Evolutionary conservation across 1,140 invertebrate genomes (phyloP), one percentile per base, ranked within the genome.

Genomic region (Polypedilum pembai): DNA sequence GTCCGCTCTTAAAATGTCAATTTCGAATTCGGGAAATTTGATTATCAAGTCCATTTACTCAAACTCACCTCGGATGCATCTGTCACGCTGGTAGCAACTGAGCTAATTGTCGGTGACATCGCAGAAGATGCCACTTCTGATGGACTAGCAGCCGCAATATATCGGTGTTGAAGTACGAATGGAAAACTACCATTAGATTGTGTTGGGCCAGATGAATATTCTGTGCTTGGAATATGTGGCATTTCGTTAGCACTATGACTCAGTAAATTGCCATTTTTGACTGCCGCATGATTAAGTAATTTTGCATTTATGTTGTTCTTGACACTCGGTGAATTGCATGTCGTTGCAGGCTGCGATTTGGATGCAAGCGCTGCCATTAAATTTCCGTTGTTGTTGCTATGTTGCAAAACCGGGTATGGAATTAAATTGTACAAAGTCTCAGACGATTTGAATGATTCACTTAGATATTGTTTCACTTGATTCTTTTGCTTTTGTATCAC

Each of bases 401-500:
- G 65, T 20, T 69, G 65, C 1, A 76, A 41, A n/a, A 73, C 12
- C n/a, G 73, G 24, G 18, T 17, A 21, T 73, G 18, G 33, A 18
- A 73, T 73, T 12, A 73, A 40, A 15, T 73, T 8, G 73, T 78
- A 75, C 75, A 80, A 77, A 17, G 79, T 75, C 0, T 76, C 73
- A 4, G 78, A 83, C 63, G 86, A 85, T 77, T 88, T 88, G 78
- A 90, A 89, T 20, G 90, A 91, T 80, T 91, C 90, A 81, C 89
- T 91, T 21, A 95, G 85, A 83, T 92, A 95, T 80, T 94, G 90
- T 8, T 91, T 87, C 45, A 96, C 92, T 84, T 95, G 93, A 79
- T 89, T 91, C 79, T 93, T 92, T 80, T 94, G 92, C 78, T 92
- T 95, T 83, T 96, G 91, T 74, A 93, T 90, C 75, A 96, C 91